A percentile compares a stretch with the other conserved stretches of the same genome.
Conservation (phyloP, 2,113 vertebrate species). For the Crotophaga sulcirostris region DNA sequence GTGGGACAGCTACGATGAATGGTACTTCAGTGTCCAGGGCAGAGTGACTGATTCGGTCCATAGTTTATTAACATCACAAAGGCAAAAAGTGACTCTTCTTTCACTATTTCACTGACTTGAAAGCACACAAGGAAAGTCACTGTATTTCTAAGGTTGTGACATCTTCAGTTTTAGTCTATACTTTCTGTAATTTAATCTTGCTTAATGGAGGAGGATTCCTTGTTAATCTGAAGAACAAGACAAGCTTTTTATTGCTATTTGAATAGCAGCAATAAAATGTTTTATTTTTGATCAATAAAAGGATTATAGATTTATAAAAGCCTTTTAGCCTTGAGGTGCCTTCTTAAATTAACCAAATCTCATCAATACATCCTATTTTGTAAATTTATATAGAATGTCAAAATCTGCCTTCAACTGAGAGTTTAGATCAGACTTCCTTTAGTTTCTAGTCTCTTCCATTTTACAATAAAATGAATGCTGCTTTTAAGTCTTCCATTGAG, state of each 20-base stretch:
- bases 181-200: conserved; percentile 74
- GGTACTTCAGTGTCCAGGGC: conserved; percentile 71
- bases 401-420: conserved; percentile 77
- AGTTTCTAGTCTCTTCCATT: conserved; percentile 77
- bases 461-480: conserved; percentile 75
- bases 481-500: conserved; percentile 80
- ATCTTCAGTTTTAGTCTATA: conserved; percentile 74
- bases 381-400: conserved; percentile 83
- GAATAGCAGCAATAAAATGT: conserved; percentile 91
- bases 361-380: conserved; percentile 78
- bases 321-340: conserved; percentile 97
- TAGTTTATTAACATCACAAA: conserved; percentile 65
- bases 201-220: conserved; percentile 74
- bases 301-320: conserved; percentile 89
- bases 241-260: conserved; percentile 84
- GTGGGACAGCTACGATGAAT: conserved; percentile 40
- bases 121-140: conserved; percentile 81
- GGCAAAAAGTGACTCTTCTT: conserved; percentile 78
- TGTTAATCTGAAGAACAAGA: conserved; percentile 74
- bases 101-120: conserved; percentile 78
- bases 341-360: conserved; percentile 91
- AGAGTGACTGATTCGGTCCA: conserved; percentile 59
- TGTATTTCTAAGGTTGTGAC: conserved; percentile 71
- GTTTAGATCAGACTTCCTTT: conserved; percentile 75
- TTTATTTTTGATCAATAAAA: conserved; percentile 82